phyloP scores from a whole-genome alignment of 2,797 vertebrate species.

The Rhinichthys osculus region DNA sequence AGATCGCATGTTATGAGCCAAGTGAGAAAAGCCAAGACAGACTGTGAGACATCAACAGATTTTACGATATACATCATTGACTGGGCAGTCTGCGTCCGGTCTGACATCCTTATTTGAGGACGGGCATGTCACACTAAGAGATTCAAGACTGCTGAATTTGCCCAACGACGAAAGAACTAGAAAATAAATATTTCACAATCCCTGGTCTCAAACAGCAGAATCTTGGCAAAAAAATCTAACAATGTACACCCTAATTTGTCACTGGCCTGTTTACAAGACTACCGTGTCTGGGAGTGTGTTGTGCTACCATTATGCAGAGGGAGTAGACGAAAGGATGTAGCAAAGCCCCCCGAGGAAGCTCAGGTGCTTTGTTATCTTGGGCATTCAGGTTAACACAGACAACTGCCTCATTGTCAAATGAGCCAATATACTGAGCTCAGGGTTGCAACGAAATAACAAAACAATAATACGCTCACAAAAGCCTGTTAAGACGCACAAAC shows the following conservation, averaged over 20 bases:
- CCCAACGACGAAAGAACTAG: neutral
- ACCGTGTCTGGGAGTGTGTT: slow-evolving; percentile 37
- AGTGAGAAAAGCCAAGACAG: slow-evolving; percentile 40
- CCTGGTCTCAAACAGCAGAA: neutral
- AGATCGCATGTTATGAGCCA: slow-evolving; percentile 6
- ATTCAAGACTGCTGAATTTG: neutral
- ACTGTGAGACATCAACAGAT: slow-evolving; percentile 21
- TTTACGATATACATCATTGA: slow-evolving; percentile 30
- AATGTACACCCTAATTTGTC: slow-evolving; percentile 29
- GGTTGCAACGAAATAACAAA: slow-evolving; percentile 33
- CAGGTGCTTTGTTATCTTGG: slow-evolving; percentile 78
- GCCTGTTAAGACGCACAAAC: slow-evolving; percentile 8
- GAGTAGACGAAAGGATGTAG: slow-evolving; percentile 67
- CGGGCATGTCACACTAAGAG: neutral
- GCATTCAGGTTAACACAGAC: slow-evolving; percentile 82
- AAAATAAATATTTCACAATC: neutral
- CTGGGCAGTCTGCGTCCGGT: slow-evolving; percentile 14
- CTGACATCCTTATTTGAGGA: slow-evolving; percentile 20
- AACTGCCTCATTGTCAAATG: slow-evolving; percentile 74
- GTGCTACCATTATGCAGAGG: slow-evolving; percentile 39
- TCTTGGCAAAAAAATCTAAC: neutral
- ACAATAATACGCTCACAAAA: slow-evolving; percentile 6
- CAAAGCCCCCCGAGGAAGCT: slow-evolving; percentile 78
- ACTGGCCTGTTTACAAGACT: slow-evolving; percentile 36
- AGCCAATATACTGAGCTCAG: slow-evolving; percentile 47